These are phyloP conservation scores for Enteromius argenteus DNA, from an alignment of 2,797 vertebrate genomes.

Conservation along the genomic window DNA sequence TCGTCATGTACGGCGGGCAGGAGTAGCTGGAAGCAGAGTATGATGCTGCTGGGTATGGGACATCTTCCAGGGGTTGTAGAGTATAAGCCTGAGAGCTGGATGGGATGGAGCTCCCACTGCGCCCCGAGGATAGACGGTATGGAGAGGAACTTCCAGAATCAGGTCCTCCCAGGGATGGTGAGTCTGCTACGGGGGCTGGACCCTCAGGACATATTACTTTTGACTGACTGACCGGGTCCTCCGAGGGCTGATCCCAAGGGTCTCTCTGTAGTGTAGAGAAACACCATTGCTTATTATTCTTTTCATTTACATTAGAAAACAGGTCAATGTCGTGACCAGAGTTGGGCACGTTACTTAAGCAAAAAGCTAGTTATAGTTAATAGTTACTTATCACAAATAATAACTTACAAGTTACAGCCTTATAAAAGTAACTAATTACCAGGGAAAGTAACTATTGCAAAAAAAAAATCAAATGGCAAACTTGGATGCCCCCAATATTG, in stretches of 20 bases:
- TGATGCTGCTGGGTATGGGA: conserved; percentile 71
- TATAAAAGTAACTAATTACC: too few species aligned
- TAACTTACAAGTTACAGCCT: too few species aligned
- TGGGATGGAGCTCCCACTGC: conserved; percentile 55
- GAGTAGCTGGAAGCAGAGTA: conserved; percentile 75
- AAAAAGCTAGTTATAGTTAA: too few species aligned
- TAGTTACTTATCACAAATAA: too few species aligned
- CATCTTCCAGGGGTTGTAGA: conserved; percentile 81
- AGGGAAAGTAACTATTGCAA: too few species aligned
- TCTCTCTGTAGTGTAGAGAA: conserved; percentile 76
- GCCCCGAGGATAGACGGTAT: conserved; percentile 75
- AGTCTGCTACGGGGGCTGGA: conserved; percentile 65
- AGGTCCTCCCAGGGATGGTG: conserved; percentile 70
- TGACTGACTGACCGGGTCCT: conserved; percentile 74
- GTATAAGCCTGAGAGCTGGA: conserved; percentile 77
- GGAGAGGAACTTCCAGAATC: conserved; percentile 69
- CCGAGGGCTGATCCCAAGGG: conserved; percentile 81
- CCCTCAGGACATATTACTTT: conserved; percentile 73
- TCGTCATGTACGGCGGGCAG: conserved; percentile 74
- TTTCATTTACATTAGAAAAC: conserved; percentile 11
- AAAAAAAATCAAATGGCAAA: too few species aligned
- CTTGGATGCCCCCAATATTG: too few species aligned
- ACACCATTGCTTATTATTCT: neutral
- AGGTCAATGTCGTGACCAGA: too few species aligned
- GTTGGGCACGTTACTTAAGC: too few species aligned